These are phyloP conservation scores for Zhuqinia jingwanae DNA, from an alignment of 2,888 invertebrate genomes.

Conservation along the genomic window DNA sequence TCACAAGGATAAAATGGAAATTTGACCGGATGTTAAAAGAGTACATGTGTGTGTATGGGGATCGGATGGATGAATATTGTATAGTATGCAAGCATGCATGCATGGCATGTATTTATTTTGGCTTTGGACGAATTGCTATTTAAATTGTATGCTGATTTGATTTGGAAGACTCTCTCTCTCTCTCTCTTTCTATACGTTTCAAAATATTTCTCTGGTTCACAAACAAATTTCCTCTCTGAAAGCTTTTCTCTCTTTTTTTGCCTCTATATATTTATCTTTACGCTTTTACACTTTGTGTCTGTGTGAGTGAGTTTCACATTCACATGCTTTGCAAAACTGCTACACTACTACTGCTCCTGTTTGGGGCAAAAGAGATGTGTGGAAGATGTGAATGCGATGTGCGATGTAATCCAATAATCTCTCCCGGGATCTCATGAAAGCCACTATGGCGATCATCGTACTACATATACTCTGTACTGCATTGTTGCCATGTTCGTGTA, in stretches of 20 bases:
- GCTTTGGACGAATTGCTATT: not conserved
- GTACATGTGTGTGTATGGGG: too few relatives aligned
- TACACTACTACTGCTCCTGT: too few relatives aligned
- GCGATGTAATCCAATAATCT: conserved; percentile 16
- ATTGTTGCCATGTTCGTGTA: not conserved
- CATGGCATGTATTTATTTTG: not conserved
- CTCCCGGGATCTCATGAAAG: not conserved
- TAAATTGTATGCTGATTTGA: conserved; percentile 28
- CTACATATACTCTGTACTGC: not conserved
- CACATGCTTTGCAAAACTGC: too few relatives aligned
- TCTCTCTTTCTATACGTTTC: too few relatives aligned
- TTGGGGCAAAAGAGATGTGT: not conserved
- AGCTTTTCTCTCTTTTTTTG: not conserved
- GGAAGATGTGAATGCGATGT: not conserved
- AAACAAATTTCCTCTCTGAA: not conserved
- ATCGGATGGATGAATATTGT: not conserved
- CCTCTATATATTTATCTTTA: not conserved
- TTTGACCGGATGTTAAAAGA: not conserved
- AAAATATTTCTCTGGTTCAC: too few relatives aligned
- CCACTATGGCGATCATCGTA: not conserved
- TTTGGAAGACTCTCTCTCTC: conserved; percentile 6
- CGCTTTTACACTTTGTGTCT: not conserved
- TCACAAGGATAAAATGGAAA: not conserved
- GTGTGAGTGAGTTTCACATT: not conserved
- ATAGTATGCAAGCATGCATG: not conserved